Percentiles rank a stretch among this genome's conserved stretches.
Conservation (phyloP, 64 coral and sea anemone species). For the Actinia tenebrosa region DNA sequence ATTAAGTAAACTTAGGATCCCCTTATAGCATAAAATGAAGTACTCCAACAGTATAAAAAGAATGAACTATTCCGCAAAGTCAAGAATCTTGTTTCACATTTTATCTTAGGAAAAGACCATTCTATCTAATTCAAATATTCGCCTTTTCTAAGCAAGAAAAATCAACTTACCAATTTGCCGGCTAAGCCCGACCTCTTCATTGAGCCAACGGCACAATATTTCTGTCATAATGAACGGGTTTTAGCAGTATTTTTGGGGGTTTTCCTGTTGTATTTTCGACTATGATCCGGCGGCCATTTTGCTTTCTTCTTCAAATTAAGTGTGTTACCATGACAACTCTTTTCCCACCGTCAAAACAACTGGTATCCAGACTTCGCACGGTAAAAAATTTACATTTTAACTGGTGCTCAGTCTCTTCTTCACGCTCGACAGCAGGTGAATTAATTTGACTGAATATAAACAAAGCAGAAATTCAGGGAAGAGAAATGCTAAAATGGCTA, state of each 20-base stretch:
- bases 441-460: not conserved
- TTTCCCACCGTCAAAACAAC: conserved; percentile 17
- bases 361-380: conserved; percentile 6
- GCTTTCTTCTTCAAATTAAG: conserved; percentile 8
- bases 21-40: not conserved
- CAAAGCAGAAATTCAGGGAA: not conserved
- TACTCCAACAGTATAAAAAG: not conserved
- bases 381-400: not conserved
- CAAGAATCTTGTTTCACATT: not conserved
- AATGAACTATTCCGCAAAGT: not conserved
- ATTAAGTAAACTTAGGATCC: not conserved
- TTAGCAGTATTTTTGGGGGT: not conserved
- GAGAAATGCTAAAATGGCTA: not conserved
- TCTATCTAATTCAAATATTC: not conserved
- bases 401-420: not conserved
- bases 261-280: not conserved
- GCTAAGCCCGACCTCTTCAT: conserved; percentile 86
- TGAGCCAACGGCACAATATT: conserved; percentile 96
- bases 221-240: conserved; percentile 66
- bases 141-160: not conserved
- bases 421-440: not conserved
- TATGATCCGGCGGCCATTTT: conserved; percentile 13
- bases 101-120: not conserved
- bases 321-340: conserved; percentile 1
- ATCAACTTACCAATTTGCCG: conserved; percentile 67